A percentile compares a stretch with the other conserved stretches of the same genome.
phyloP scores from a whole-genome alignment of 2,113 vertebrate genomes.

The Puntigrus tetrazona region DNA sequence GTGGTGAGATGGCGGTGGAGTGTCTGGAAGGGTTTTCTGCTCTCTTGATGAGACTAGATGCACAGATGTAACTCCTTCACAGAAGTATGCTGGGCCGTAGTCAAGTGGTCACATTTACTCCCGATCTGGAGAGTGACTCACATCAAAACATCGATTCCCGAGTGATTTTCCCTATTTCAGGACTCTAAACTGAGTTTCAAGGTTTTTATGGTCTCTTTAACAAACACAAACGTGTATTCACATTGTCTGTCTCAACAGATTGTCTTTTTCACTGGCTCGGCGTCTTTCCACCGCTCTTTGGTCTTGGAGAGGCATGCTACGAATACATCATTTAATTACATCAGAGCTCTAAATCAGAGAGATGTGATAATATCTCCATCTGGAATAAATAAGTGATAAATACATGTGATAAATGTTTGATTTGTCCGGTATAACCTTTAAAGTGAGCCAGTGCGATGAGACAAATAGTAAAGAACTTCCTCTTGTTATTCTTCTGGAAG shows the following conservation, averaged over 20 bases:
- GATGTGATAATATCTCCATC: constrained; percentile 61
- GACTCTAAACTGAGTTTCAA: constrained; percentile 20
- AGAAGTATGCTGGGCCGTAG: constrained; percentile 22
- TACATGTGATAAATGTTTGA: constrained; percentile 60
- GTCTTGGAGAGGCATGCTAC: constrained; percentile 42
- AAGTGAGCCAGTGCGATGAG: constrained; percentile 44
- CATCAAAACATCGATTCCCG: constrained; percentile 37
- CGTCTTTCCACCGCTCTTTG: constrained; percentile 54
- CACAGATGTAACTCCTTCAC: constrained; percentile 43
- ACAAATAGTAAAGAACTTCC: constrained; percentile 9
- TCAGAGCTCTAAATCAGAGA: constrained; percentile 45
- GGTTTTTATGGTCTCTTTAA: constrained; percentile 34
- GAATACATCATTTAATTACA: constrained; percentile 70
- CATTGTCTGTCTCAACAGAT: constrained; percentile 8
- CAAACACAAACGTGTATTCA: constrained; percentile 7
- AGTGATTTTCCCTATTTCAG: constrained; percentile 33
- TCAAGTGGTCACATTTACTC: constrained; percentile 14
- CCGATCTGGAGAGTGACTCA: constrained; percentile 41
- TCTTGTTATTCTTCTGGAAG: neutral
- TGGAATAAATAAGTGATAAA: constrained; percentile 55
- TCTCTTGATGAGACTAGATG: neutral
- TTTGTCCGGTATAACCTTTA: constrained; percentile 55
- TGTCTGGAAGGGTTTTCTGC: constrained; percentile 15
- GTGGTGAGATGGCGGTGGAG: neutral
- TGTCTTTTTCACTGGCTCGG: constrained; percentile 37